phyloP scores from a whole-genome alignment of 2,797 vertebrate species.

The Gobionotothen gibberifrons region DNA sequence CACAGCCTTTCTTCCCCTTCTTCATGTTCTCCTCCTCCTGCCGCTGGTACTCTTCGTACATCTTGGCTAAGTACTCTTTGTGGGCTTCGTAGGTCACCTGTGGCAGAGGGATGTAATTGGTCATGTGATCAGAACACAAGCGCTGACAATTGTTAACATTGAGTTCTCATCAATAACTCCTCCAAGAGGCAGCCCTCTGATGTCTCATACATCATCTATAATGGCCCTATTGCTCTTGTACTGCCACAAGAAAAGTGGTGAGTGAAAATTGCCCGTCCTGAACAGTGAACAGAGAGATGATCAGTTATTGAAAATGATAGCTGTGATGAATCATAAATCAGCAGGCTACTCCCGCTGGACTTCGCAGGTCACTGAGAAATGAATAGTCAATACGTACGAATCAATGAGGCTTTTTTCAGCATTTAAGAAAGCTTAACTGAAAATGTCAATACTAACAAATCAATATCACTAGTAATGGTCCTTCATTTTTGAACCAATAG shows the following conservation, averaged over 20 bases:
- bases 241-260: background rate
- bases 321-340: conserved; percentile 83
- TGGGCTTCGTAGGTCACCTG: conserved; percentile 99
- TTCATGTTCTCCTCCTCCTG: conserved; percentile 99
- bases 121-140: conserved; percentile 36
- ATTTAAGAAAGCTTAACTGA: conserved; percentile 1
- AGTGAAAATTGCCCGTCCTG: conserved; percentile 9
- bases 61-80: conserved; percentile 98
- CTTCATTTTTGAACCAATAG: background rate
- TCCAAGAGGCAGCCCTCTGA: conserved; percentile 11
- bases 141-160: conserved; percentile 28
- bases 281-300: conserved; percentile 13
- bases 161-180: conserved; percentile 41
- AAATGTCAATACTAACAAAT: conserved; percentile 11
- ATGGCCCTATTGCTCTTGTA: conserved; percentile 9
- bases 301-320: conserved; percentile 12
- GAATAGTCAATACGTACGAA: conserved; percentile 2
- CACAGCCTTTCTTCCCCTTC: conserved; percentile 97
- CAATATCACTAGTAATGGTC: conserved; percentile 3
- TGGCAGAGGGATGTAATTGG: conserved; percentile 35
- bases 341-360: conserved; percentile 89
- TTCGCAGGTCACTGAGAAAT: conserved; percentile 81
- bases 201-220: conserved; percentile 43
- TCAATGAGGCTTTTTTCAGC: conserved; percentile 4
- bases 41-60: conserved; percentile 99